A percentile compares a stretch with the other conserved stretches of the same genome.
Evolutionary conservation across 30 jellyfish, hydroid and myxozoan species (phyloP).

Genomic region (Hydra vulgaris): DNA sequence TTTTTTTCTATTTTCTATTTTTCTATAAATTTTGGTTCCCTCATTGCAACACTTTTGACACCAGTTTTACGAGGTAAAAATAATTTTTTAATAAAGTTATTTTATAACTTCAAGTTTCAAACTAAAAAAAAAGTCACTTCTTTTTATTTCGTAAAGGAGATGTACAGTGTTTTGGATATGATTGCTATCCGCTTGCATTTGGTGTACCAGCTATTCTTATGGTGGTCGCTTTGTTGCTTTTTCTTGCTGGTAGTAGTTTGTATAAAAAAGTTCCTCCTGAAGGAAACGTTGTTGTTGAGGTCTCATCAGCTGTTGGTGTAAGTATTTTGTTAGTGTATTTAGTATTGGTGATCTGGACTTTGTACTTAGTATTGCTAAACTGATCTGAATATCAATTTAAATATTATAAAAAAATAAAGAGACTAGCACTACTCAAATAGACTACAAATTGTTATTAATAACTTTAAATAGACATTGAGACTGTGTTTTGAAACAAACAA

Average conservation of each 20-base stretch:
- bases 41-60: constrained; percentile 81
- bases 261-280: constrained; percentile 89
- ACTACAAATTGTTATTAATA: too few relatives aligned
- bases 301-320: constrained; percentile 83
- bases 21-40: constrained; percentile 86
- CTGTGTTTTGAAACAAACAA: too few relatives aligned
- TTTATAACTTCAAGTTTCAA: too few relatives aligned
- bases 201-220: constrained; percentile 98
- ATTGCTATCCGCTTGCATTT: constrained; percentile 97
- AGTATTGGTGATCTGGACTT: too few relatives aligned
- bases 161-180: constrained; percentile 94
- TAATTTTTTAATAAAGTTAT: too few relatives aligned
- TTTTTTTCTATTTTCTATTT: constrained; percentile 94
- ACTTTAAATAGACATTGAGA: too few relatives aligned
- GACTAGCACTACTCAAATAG: too few relatives aligned
- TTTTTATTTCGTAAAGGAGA: constrained; percentile 56
- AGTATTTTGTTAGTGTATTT: constrained; percentile 23
- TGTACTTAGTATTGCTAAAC: too few relatives aligned
- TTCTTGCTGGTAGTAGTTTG: constrained; percentile 70
- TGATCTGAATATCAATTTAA: too few relatives aligned
- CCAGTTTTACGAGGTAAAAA: constrained; percentile 95
- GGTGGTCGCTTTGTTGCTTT: constrained; percentile 72
- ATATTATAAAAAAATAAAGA: too few relatives aligned
- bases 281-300: constrained; percentile 94
- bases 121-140: too few relatives aligned